These are phyloP conservation scores for Arctocebus calabarensis DNA, from an alignment of 2,797 vertebrate species.

Conservation along the genomic window DNA sequence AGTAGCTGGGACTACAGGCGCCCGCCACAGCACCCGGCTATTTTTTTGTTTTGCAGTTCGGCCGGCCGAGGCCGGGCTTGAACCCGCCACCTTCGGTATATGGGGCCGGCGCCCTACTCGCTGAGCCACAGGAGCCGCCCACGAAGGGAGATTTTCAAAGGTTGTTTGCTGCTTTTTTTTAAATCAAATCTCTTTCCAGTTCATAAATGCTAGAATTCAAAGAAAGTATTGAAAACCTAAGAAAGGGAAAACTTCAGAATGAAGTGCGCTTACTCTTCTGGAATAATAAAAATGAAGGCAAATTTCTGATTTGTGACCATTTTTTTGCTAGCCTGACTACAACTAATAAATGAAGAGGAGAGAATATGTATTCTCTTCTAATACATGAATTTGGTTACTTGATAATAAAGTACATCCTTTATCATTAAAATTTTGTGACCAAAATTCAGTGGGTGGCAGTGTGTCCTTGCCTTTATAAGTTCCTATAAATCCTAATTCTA, in stretches of 20 bases:
- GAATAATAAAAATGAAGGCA: conserved; percentile 8
- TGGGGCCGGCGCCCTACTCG: too few relatives aligned
- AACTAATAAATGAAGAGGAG: conserved; percentile 35
- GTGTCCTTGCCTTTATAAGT: conserved; percentile 55
- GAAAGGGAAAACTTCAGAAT: neutral
- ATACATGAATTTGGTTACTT: conserved; percentile 44
- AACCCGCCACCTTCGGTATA: too few relatives aligned
- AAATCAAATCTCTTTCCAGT: conserved; percentile 26
- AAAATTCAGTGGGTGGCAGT: conserved; percentile 62
- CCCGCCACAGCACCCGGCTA: too few relatives aligned
- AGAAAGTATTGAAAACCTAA: conserved; percentile 32
- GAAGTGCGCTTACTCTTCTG: neutral
- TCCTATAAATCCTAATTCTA: conserved; percentile 66
- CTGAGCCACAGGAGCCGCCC: too few relatives aligned
- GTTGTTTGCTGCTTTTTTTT: neutral
- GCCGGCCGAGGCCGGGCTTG: too few relatives aligned
- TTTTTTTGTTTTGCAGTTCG: too few relatives aligned
- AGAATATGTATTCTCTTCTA: conserved; percentile 13
- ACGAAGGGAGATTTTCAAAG: conserved; percentile 12
- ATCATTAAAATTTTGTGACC: conserved; percentile 68
- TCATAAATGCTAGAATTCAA: conserved; percentile 31
- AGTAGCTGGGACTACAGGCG: too few relatives aligned
- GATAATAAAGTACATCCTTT: conserved; percentile 53
- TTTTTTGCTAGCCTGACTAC: neutral
- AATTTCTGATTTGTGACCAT: conserved; percentile 24